A percentile compares a stretch with the other conserved stretches of the same genome.
phyloP scores from a whole-genome alignment of 2,888 invertebrate species.

The Chromoteleia sp. region DNA sequence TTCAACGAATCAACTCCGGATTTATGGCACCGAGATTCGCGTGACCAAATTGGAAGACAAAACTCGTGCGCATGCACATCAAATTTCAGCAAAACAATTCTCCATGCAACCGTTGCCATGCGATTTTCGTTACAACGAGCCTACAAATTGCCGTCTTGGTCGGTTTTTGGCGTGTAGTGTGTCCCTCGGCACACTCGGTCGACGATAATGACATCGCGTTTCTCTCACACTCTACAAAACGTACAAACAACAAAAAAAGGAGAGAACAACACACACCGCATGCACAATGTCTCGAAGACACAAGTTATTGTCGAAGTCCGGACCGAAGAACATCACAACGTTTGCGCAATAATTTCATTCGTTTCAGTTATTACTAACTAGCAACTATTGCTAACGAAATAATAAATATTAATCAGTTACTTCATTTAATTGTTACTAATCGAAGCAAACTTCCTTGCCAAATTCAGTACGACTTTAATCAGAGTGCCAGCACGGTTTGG shows the following conservation, averaged over 20 bases:
- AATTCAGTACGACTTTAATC: neutral
- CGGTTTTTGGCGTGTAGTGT: constrained; percentile 54
- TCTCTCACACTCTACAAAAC: constrained; percentile 70
- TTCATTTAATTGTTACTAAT: no score
- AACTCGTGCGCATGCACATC: constrained; percentile 34
- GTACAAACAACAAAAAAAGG: constrained; percentile 61
- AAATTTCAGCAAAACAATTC: constrained; percentile 24
- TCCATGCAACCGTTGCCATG: constrained; percentile 46
- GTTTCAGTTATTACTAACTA: no score
- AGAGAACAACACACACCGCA: constrained; percentile 74
- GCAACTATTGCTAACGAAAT: no score
- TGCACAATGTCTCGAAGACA: constrained; percentile 72
- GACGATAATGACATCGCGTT: constrained; percentile 63
- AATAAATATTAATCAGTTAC: no score
- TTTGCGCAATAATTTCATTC: constrained; percentile 3
- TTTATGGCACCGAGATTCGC: neutral
- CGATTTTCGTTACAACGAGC: constrained; percentile 58
- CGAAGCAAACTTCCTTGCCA: neutral
- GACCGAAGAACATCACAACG: constrained; percentile 18
- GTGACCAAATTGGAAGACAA: constrained; percentile 11
- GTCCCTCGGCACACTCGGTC: constrained; percentile 54
- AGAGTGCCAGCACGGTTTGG: neutral
- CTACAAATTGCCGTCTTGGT: constrained; percentile 13
- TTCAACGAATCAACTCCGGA: no score
- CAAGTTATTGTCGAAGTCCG: neutral